Conservation (phyloP, 2,797 vertebrate species). For the Valencia hispanica region DNA sequence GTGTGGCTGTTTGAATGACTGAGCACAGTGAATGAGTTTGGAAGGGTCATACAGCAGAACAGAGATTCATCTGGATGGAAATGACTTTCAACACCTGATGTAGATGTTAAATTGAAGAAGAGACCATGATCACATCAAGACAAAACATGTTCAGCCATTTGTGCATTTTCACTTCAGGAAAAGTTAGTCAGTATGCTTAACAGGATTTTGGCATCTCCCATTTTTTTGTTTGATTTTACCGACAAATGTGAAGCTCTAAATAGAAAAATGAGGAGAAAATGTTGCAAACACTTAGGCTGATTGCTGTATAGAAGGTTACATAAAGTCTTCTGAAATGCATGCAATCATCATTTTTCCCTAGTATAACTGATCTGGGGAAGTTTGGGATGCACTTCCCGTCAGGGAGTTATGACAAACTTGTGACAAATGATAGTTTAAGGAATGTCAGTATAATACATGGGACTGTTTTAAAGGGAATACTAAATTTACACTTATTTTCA, state of each 20-base stretch:
- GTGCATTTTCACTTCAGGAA: constrained; percentile 64
- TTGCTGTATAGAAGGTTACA: background rate
- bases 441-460: background rate
- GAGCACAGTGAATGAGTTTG: constrained; percentile 57
- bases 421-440: background rate
- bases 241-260: background rate
- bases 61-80: constrained; percentile 62
- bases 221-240: constrained; percentile 4
- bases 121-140: constrained; percentile 52
- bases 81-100: constrained; percentile 60
- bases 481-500: background rate
- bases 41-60: constrained; percentile 35
- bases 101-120: constrained; percentile 51
- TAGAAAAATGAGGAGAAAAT: constrained; percentile 10
- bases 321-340: too few relatives aligned
- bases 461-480: too few relatives aligned
- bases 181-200: constrained; percentile 44
- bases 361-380: background rate
- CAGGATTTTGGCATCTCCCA: constrained; percentile 19
- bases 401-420: background rate
- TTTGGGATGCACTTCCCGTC: background rate
- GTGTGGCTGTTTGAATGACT: constrained; percentile 51
- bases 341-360: too few relatives aligned
- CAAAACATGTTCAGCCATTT: constrained; percentile 61
- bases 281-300: constrained; percentile 13